Conservation (phyloP, 2,797 vertebrate genomes). For the Synanceia verrucosa region DNA sequence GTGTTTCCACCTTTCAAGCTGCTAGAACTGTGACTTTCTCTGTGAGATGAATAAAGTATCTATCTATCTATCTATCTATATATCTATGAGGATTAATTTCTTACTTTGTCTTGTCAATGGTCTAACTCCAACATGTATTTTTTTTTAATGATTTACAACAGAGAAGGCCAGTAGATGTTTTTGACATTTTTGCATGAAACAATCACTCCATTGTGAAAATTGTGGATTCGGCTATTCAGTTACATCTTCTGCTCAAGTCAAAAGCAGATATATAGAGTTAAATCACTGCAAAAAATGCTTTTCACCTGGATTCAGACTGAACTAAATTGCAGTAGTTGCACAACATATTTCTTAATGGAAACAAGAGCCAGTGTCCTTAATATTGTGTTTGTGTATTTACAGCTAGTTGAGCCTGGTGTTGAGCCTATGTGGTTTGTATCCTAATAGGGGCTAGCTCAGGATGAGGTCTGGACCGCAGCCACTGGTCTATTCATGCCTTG, state of each 20-base stretch:
- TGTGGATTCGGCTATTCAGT: not conserved
- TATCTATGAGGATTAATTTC: not conserved
- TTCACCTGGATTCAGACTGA: conserved; percentile 5
- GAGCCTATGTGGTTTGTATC: conserved; percentile 66
- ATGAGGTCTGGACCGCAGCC: conserved; percentile 61
- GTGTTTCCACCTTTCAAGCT: too few relatives aligned
- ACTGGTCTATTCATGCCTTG: conserved; percentile 69
- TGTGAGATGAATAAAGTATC: too few relatives aligned
- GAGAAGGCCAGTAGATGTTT: not conserved
- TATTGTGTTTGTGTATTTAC: conserved; percentile 60
- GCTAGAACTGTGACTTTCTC: too few relatives aligned
- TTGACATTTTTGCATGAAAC: not conserved
- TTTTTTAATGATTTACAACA: not conserved
- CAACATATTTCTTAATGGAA: conserved; percentile 24
- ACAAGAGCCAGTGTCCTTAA: conserved; percentile 31
- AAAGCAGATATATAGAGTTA: not conserved
- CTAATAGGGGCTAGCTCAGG: conserved; percentile 72
- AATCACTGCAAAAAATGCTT: not conserved
- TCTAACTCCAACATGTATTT: not conserved
- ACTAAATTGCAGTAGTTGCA: conserved; percentile 12
- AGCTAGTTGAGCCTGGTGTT: conserved; percentile 50
- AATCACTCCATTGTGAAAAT: not conserved
- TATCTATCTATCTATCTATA: too few relatives aligned
- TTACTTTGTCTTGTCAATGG: not conserved
- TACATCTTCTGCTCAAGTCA: not conserved